Base-by-base conservation (phyloP, 2,113 vertebrate species). In the Hippocampus barbouri region DNA sequence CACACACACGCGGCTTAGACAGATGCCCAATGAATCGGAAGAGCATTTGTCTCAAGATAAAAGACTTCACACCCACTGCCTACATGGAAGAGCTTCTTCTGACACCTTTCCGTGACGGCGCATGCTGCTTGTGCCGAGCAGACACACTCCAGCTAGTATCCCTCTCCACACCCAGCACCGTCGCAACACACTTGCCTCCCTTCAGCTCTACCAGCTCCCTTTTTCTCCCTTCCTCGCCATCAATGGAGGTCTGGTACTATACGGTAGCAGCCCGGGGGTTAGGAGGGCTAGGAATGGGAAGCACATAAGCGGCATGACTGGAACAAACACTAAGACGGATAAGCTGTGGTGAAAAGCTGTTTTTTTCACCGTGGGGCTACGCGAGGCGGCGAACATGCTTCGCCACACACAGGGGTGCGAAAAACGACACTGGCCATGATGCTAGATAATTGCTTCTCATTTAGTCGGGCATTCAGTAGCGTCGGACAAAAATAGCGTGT, bases 371-470 rank as follows among this genome's bases (percentile, higher is more conserved):
- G 57, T 73, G 69, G 75, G 75, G 85, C 72, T 78, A 87, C 78
- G 71, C 66, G 64, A 79, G 80, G 86, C 83, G 75, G 77, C 75
- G 84, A 87, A 80, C 82, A 86, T 80, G 84, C 86, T 90, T 85
- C 73, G 85, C 82, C 86, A 76, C 83, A 85, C 79, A 74, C 85
- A 80, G 80, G 83, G 64, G 88, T 72, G 86, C 89, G 86, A 88
- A 91, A 92, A 91, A 85, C 75, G 85, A 90, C 89, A 87, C 89
- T 80, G 87, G 82, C 87, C 86, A 80, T 90, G 90, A 91, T 89
- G 89, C 90, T 89, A 86, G 91, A 86, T 93, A 91, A 92, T 92
- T 91, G 88, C 90, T 92, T 92, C 89, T 89, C 90, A 90, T 92
- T 91, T 89, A 85, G 86, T 87, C 83, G 75, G 85, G 87, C 82